A percentile compares a stretch with the other conserved stretches of the same genome.
Evolutionary conservation across 2,797 vertebrate genomes (phyloP).

Genomic region (Lutjanus campechanus): DNA sequence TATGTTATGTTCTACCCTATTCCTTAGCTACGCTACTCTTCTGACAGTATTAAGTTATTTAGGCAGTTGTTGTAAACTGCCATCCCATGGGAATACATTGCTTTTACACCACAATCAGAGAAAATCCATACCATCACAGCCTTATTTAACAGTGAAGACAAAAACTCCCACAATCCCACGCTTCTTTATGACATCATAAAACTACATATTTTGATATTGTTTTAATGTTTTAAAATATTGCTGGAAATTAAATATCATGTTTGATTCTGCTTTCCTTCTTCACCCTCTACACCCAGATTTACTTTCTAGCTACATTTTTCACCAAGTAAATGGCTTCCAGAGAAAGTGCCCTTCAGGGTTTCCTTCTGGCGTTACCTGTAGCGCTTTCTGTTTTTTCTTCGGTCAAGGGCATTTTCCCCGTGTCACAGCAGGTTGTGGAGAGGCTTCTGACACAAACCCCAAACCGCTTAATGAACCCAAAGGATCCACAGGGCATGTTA

Average conservation of each 20-base stretch:
- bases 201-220: neutral
- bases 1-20: too few species aligned
- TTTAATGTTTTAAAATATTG: neutral
- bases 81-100: too few species aligned
- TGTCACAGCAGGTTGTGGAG: slow-evolving; percentile 44
- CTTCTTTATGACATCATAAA: too few species aligned
- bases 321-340: slow-evolving; percentile 30
- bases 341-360: slow-evolving; percentile 41
- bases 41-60: too few species aligned
- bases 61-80: too few species aligned
- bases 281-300: neutral
- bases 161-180: too few species aligned
- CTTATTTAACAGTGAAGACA: too few species aligned
- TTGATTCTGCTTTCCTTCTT: slow-evolving; percentile 12
- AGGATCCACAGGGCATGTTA: slow-evolving; percentile 71
- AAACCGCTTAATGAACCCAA: slow-evolving; percentile 68
- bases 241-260: slow-evolving; percentile 7
- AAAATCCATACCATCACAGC: too few species aligned
- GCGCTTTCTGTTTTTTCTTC: slow-evolving; percentile 5
- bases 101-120: too few species aligned
- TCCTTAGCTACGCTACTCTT: too few species aligned
- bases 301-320: neutral
- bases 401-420: slow-evolving; percentile 53
- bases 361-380: slow-evolving; percentile 36
- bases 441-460: slow-evolving; percentile 57